A percentile compares a stretch with the other conserved stretches of the same genome.
Conservation (phyloP, 1,140 invertebrate genomes). For the Bombus terrestris region DNA sequence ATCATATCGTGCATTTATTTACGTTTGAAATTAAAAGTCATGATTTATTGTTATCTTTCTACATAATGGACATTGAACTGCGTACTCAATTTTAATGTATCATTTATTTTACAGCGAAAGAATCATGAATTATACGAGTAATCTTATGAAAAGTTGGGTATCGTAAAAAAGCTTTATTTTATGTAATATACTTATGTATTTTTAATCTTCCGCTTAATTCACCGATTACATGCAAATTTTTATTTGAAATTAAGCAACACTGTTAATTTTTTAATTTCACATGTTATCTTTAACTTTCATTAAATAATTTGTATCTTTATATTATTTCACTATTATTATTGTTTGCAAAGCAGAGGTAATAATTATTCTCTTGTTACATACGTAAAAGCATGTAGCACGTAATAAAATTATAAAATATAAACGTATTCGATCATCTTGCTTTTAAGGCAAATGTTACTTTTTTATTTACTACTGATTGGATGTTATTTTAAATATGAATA, state of each 20-base stretch:
- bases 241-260: not conserved
- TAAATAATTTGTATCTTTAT: not conserved
- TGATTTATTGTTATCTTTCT: not conserved
- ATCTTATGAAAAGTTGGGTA: slow-evolving; percentile 60
- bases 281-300: not conserved
- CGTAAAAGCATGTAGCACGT: not conserved
- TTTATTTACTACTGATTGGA: not conserved
- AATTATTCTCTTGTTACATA: not conserved
- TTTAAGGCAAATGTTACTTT: not conserved
- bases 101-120: slow-evolving; percentile 37
- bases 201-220: not conserved
- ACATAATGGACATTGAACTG: not conserved
- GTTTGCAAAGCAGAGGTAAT: not conserved
- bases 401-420: not conserved
- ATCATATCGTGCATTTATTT: not conserved
- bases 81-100: not conserved
- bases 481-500: not conserved
- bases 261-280: not conserved
- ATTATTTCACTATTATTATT: not conserved
- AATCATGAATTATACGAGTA: slow-evolving; percentile 49
- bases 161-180: not conserved
- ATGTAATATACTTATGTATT: not conserved
- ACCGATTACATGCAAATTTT: not conserved
- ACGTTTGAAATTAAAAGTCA: not conserved
- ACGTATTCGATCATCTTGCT: not conserved